Evolutionary conservation across 2,113 vertebrate species (phyloP).

Genomic region (Chamaea fasciata): DNA sequence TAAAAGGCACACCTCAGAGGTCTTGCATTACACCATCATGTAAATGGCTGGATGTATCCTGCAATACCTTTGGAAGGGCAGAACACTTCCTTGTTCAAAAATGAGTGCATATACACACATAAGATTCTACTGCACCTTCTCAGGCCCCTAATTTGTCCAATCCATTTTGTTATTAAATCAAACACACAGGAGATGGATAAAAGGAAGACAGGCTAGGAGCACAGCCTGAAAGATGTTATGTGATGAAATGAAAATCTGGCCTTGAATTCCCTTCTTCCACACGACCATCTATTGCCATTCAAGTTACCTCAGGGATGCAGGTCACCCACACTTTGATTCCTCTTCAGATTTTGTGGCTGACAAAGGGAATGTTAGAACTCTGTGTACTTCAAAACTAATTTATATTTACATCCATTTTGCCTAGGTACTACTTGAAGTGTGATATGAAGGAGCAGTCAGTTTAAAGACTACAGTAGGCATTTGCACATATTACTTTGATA

Average conservation of each 20-base stretch:
- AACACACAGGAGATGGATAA: not conserved
- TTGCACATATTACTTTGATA: not conserved
- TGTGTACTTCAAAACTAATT: not conserved
- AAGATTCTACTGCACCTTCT: not conserved
- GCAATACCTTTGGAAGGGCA: not conserved
- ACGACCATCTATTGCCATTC: not conserved
- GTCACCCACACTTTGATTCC: not conserved
- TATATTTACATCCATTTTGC: not conserved
- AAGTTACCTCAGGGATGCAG: not conserved
- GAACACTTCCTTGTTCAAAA: not conserved
- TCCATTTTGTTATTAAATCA: not conserved
- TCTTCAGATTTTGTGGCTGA: not conserved
- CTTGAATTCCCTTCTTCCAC: not conserved
- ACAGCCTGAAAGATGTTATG: not conserved
- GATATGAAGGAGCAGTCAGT: not conserved
- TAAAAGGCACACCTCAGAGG: not conserved
- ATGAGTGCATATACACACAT: not conserved
- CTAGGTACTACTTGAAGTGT: not conserved
- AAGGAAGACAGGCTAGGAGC: not conserved
- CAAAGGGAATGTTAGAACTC: not conserved
- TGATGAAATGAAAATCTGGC: not conserved
- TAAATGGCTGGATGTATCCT: not conserved
- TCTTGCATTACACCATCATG: not conserved
- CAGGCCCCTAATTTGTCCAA: not conserved
- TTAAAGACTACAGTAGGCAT: not conserved